These are phyloP conservation scores for Syrista parreyssii DNA, from an alignment of 2,888 invertebrate species.

Conservation along the genomic window DNA sequence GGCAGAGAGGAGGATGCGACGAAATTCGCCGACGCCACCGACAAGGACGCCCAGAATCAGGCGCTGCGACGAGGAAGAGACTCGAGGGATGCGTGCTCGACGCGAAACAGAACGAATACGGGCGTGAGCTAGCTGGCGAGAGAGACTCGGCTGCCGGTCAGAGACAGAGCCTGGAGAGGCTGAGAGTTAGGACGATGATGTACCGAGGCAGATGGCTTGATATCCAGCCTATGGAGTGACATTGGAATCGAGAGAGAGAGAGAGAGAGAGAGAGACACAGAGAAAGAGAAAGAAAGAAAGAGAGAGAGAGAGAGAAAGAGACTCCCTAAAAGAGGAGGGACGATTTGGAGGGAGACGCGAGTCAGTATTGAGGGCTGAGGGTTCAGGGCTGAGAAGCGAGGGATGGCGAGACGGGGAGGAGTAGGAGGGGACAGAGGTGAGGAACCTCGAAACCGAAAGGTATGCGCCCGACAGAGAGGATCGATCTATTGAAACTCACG, in stretches of 20 bases:
- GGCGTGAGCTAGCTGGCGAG: conserved; percentile 18
- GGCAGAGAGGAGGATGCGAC: conserved; percentile 45
- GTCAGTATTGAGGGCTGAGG: background rate
- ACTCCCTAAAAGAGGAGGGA: conserved; percentile 13
- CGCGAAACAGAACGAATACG: conserved; percentile 36
- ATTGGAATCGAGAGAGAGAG: conserved; percentile 30
- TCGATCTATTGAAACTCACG: conserved; percentile 58
- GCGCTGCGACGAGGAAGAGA: conserved; percentile 1
- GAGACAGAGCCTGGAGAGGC: background rate
- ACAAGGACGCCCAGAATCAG: conserved; percentile 43
- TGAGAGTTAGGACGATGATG: background rate
- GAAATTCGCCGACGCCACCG: conserved; percentile 61
- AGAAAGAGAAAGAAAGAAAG: conserved; percentile 25
- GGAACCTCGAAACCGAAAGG: conserved; percentile 44
- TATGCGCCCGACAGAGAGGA: conserved; percentile 59
- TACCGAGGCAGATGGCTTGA: background rate
- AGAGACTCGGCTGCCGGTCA: background rate
- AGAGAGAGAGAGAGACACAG: conserved; percentile 22
- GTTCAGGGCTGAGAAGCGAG: conserved; percentile 9
- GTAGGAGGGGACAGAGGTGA: conserved; percentile 19
- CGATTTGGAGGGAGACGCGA: background rate
- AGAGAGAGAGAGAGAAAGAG: conserved; percentile 24
- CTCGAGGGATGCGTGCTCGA: conserved; percentile 46
- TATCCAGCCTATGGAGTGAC: conserved; percentile 29
- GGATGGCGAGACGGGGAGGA: conserved; percentile 19